Base-by-base conservation (phyloP, 1,140 invertebrate genomes). In the Drosophila mayri region DNA sequence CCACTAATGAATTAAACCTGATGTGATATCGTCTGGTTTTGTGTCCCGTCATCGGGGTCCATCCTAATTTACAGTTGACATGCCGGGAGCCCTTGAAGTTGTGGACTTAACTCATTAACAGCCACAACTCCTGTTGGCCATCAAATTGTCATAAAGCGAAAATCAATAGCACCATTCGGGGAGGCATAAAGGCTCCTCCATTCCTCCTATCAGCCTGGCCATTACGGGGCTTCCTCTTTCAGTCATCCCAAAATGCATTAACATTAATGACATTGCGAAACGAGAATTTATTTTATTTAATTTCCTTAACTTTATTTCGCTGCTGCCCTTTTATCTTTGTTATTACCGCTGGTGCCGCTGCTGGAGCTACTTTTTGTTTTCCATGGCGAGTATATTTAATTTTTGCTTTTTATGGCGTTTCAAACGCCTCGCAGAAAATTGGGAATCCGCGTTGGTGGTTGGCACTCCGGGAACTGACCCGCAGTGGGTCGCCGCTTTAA, bases 231-330 rank as follows among this genome's bases (percentile, higher is more conserved):
- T 57, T 43, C 61, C 52, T 64, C 44, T 35, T 47, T 14, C 68
- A 49, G 54, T 43, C 49, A 70, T 28, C 57, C 30, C 43, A 58
- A 68, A 65, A 81, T 32, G 71, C 76, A 88, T 83, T 88, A 87
- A 87, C 84, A 80, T 87, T 87, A 84, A 87, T 88, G 80, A 74
- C 52, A 88, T 80, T 80, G 84, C 84, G 64, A 84, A 88, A 80
- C 67, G 72, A 67, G 72, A 88, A 83, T 88, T 74, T 87, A 83
- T 87, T 80, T 87, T 80, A 88, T 87, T 84, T 84, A 83, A 88
- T 88, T 87, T 88, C 79, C 74, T 73, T 64, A 71, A 81, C 64
- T 74, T 57, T 75, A 79, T 82, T 77, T 57, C 40, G 52, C 62
- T 20, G 58, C 57, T 54, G 74, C 67, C 62, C 67, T 70, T 81